Evolutionary conservation across 2,113 vertebrate species (phyloP), one percentile per base, ranked within the genome.

Genomic region (Scolopax mira): DNA sequence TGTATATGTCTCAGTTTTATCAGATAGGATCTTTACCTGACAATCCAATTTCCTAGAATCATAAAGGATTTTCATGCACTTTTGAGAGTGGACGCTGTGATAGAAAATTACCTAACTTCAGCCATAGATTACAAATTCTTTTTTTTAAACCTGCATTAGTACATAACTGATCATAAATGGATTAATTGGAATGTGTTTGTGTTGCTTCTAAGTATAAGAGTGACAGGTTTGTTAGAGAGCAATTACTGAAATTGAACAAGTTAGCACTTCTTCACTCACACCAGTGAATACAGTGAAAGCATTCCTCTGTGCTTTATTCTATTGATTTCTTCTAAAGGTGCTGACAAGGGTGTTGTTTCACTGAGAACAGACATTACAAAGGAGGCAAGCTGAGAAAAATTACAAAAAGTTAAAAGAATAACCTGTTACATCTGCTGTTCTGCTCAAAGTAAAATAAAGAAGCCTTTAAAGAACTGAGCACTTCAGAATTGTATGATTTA

Each of bases 301-400:
- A 81, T 88, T 78, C 41, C 62, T 92, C 60, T 91, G 25, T 25
- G 21, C 64, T 90, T 75, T 91, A 18, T 91, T 70, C 41, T 78
- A 90, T 77, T 7, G 73, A 92, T 94, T 93, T 93, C 67, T 96
- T 85, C 67, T 51, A 37, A 79, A 86, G 49, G 27, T 89, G 52
- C 72, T 96, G 78, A 67, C 62, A 96, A 93, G n/a, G 62, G 44
- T 35, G 18, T 41, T 51, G 12, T 88, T 91, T 96, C 94, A 67
- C 79, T 18, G 46, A 94, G 49, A 79, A 83, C 4, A 28, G 81
- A 48, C 62, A 78, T 61, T 78, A 91, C 28, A 75, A 61, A 96
- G 62, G 31, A 82, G 30, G 72, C 39, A 83, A 93, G 41, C 17
- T 89, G 65, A 97, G 84, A 75, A 95, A 95, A 92, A 88, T 49